These are phyloP conservation scores for Gasterosteus aculeatus DNA, from an alignment of 2,113 vertebrate genomes.

Conservation along the genomic window DNA sequence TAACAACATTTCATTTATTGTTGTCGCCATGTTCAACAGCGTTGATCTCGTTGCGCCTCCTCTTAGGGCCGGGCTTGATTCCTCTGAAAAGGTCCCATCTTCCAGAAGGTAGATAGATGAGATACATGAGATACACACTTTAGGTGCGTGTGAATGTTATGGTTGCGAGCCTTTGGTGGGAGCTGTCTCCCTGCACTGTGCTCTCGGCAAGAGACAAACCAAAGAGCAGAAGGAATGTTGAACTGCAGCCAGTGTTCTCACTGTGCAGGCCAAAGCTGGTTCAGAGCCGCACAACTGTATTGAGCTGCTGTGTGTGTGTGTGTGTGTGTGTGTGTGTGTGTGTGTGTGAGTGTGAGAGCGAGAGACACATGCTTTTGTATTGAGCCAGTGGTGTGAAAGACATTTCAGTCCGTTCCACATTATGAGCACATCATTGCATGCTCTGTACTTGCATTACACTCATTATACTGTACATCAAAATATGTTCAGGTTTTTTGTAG, in stretches of 20 bases:
- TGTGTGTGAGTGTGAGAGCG: not conserved
- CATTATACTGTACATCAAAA: not conserved
- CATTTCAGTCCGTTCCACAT: not conserved
- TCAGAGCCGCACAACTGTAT: constrained; percentile 63
- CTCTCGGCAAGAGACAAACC: constrained; percentile 59
- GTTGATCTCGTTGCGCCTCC: not conserved
- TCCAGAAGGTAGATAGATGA: constrained; percentile 46
- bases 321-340: not conserved
- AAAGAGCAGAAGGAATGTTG: constrained; percentile 73
- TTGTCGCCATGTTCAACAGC: constrained; percentile 1
- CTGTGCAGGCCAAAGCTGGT: constrained; percentile 63
- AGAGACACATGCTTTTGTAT: constrained; percentile 28
- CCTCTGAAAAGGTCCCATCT: constrained; percentile 34
- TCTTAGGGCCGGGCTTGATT: constrained; percentile 27
- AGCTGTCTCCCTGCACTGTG: constrained; percentile 58
- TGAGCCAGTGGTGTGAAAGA: constrained; percentile 21
- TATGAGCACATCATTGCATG: not conserved
- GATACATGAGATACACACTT: constrained; percentile 12
- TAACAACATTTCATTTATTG: not conserved
- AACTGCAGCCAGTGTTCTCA: constrained; percentile 72
- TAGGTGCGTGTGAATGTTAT: constrained; percentile 51
- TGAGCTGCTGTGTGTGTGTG: constrained; percentile 47
- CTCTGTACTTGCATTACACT: not conserved
- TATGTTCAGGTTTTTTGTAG: not conserved
- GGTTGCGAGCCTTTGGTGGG: constrained; percentile 53